Percentiles rank a stretch among this genome's conserved stretches.
These are phyloP conservation scores for Heliconius melpomene DNA, from an alignment of 1,140 invertebrate species.

Conservation along the genomic window DNA sequence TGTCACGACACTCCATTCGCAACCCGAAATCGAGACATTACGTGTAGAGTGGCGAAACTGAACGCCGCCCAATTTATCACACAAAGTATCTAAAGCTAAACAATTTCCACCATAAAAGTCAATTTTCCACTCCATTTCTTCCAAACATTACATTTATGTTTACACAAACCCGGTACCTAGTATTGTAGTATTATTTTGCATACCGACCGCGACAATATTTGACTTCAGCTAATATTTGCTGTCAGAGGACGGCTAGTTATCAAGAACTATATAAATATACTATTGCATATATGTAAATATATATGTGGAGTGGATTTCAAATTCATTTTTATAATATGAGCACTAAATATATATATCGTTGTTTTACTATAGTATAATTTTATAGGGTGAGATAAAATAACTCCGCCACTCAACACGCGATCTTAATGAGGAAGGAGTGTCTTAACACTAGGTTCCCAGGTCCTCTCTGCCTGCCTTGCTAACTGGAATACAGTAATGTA, in stretches of 20 bases:
- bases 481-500: background rate
- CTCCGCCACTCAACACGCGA: too few species aligned
- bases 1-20: too few species aligned
- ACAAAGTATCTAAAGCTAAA: background rate
- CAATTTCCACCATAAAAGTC: background rate
- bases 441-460: too few species aligned
- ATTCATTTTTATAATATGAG: too few species aligned
- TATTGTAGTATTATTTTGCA: background rate
- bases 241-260: background rate
- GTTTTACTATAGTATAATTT: too few species aligned
- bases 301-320: background rate
- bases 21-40: too few species aligned
- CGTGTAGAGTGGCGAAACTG: too few species aligned
- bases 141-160: background rate
- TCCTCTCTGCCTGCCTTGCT: too few species aligned
- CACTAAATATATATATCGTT: too few species aligned
- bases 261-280: background rate
- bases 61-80: too few species aligned
- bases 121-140: background rate
- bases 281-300: background rate
- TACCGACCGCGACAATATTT: constrained; percentile 3
- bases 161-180: background rate
- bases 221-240: background rate
- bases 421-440: too few species aligned
- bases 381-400: too few species aligned